These are phyloP conservation scores for Morelia viridis DNA, from an alignment of 2,797 vertebrate species.

Conservation along the genomic window DNA sequence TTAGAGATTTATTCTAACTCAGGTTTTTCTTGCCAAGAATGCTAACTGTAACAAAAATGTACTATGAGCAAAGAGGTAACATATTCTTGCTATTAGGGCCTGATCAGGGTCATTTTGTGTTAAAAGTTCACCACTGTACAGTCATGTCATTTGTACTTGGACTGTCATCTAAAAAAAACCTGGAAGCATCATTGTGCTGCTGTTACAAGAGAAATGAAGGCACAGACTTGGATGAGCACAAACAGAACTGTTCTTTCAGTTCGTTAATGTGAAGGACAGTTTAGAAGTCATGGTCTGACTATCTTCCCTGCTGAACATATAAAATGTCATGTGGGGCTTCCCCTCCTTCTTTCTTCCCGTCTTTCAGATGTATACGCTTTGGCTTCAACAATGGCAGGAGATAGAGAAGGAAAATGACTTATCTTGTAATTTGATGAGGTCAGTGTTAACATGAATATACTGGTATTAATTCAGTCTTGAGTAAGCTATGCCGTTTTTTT, in stretches of 20 bases:
- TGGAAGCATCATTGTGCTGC: slow-evolving; percentile 12
- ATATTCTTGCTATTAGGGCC: slow-evolving; percentile 5
- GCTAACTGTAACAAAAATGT: neutral
- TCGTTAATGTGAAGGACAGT: slow-evolving; percentile 55
- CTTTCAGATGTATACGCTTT: slow-evolving; percentile 35
- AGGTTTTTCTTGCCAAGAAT: slow-evolving; percentile 11
- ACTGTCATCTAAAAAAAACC: slow-evolving; percentile 38
- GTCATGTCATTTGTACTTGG: slow-evolving; percentile 31
- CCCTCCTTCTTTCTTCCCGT: neutral
- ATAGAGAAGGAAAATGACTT: slow-evolving; percentile 53
- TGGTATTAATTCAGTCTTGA: slow-evolving; percentile 50
- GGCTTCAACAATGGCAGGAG: slow-evolving; percentile 38
- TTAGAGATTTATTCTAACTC: neutral
- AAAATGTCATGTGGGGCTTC: slow-evolving; percentile 39
- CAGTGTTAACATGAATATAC: slow-evolving; percentile 50
- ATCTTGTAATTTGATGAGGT: slow-evolving; percentile 62
- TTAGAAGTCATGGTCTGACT: slow-evolving; percentile 52
- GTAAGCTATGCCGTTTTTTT: slow-evolving; percentile 46
- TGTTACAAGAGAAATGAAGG: slow-evolving; percentile 46
- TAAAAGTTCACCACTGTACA: slow-evolving; percentile 43
- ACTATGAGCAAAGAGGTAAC: accelerated
- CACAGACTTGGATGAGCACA: slow-evolving; percentile 49
- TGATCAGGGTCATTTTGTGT: slow-evolving; percentile 13
- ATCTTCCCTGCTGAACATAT: slow-evolving; percentile 43
- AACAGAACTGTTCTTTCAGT: slow-evolving; percentile 46